Conservation (phyloP, 2,888 invertebrate species). For the Drosophila prostipennis region DNA sequence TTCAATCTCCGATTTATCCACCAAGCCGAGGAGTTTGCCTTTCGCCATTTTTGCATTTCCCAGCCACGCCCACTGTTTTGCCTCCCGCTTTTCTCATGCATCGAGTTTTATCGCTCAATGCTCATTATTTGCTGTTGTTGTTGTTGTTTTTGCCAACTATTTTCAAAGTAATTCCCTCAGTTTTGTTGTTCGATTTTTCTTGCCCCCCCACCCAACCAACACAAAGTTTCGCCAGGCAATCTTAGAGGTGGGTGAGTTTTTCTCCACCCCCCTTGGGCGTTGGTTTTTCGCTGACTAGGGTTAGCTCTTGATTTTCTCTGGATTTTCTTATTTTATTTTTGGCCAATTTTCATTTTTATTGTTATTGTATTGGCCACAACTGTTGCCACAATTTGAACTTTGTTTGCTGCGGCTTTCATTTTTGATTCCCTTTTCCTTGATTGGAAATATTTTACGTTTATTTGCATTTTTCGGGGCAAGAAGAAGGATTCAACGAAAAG, state of each 20-base stretch:
- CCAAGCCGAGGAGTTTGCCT: slow-evolving; percentile 23
- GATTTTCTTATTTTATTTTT: slow-evolving; percentile 16
- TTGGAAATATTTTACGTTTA: slow-evolving; percentile 34
- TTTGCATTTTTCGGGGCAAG: slow-evolving; percentile 20
- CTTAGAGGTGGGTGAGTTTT: neutral
- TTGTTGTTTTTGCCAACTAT: slow-evolving; percentile 58
- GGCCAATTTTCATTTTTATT: slow-evolving; percentile 27
- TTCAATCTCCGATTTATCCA: slow-evolving; percentile 33
- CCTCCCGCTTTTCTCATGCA: slow-evolving; percentile 4
- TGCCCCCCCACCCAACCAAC: neutral
- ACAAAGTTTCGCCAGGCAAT: slow-evolving; percentile 13
- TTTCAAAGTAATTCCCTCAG: slow-evolving; percentile 70
- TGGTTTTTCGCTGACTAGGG: slow-evolving; percentile 42
- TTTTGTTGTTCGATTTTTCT: slow-evolving; percentile 66
- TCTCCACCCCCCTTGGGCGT: slow-evolving; percentile 5
- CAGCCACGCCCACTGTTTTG: slow-evolving; percentile 22
- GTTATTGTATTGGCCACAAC: slow-evolving; percentile 58
- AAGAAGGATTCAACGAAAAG: slow-evolving; percentile 5
- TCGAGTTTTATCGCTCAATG: slow-evolving; percentile 62
- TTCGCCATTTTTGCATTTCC: slow-evolving; percentile 38
- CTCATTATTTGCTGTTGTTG: slow-evolving; percentile 62
- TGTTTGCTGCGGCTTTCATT: slow-evolving; percentile 56
- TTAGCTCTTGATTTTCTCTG: slow-evolving; percentile 37
- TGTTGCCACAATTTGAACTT: slow-evolving; percentile 63
- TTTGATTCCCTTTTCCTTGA: slow-evolving; percentile 34